A percentile compares a stretch with the other conserved stretches of the same genome.
Evolutionary conservation across 2,797 vertebrate genomes (phyloP).

Genomic region (Pipistrellus nathusii): DNA sequence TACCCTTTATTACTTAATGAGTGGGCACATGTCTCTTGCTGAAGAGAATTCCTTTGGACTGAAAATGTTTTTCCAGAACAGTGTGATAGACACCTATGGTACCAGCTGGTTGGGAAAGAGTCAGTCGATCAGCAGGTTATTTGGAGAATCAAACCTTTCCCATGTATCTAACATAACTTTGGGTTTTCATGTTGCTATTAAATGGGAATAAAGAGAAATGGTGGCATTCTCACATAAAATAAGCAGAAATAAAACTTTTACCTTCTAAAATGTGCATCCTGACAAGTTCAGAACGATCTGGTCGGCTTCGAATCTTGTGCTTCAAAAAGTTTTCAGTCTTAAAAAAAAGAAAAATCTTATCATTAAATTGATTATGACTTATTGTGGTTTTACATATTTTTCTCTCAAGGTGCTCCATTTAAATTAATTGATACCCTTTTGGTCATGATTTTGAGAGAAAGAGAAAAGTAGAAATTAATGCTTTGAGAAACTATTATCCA

Average conservation of each 20-base stretch:
- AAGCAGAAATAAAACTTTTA: constrained; percentile 78
- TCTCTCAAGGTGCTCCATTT: constrained; percentile 10
- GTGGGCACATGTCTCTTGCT: background rate
- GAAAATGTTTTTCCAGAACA: constrained; percentile 45
- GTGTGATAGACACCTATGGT: background rate
- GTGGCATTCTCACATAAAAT: background rate
- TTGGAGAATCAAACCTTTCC: constrained; percentile 41
- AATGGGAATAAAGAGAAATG: constrained; percentile 43
- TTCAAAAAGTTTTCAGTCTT: constrained; percentile 98
- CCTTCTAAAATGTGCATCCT: constrained; percentile 99
- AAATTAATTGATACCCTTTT: constrained; percentile 41
- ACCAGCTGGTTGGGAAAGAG: background rate
- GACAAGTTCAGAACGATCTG: constrained; percentile 95
- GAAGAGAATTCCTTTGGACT: constrained; percentile 15
- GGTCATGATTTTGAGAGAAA: constrained; percentile 55
- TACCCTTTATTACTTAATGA: background rate
- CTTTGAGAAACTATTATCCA: constrained; percentile 19
- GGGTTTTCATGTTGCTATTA: constrained; percentile 49
- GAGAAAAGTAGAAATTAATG: constrained; percentile 41
- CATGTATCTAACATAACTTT: constrained; percentile 28
- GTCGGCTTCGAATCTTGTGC: constrained; percentile 97
- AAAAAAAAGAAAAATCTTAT: constrained; percentile 54
- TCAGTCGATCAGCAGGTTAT: background rate
- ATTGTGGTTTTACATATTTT: constrained; percentile 28
- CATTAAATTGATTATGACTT: constrained; percentile 51